Evolutionary conservation across 1,140 invertebrate species (phyloP), one percentile per base, ranked within the genome.

Genomic region (Habropoda laboriosa): DNA sequence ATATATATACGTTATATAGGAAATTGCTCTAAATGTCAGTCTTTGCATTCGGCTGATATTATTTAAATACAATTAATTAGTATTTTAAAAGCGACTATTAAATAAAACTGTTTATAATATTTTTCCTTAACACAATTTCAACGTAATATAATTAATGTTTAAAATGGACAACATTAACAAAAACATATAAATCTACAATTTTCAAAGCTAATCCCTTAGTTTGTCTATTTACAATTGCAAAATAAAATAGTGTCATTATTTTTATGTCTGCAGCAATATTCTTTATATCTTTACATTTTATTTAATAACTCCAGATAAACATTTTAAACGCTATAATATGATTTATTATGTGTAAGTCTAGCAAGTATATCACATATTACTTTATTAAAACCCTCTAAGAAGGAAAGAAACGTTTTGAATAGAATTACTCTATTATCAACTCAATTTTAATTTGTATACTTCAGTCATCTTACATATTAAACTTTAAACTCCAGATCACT

Each of bases 401-500:
- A 66, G 35, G 42, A 57, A 76, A 21, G 38, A 13, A 42, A 16
- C 60, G 16, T 55, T 79, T 71, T 63, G 6, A 57, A 42, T 82
- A 58, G 42, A 55, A 49, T 77, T 77, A 61, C 13, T 51, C 24
- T 75, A 68, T 79, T 30, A 1, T 73, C 32, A 32, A 57, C n/a
- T 70, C 2, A 55, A 78, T 58, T 53, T 53, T 60, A 30, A 72
- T 49, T 63, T 71, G 49, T 42, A 45, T 55, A 35, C 40, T 66
- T 49, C 21, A 49, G 38, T 55, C 18, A 38, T 60, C 49, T 80
- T 73, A 71, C 45, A 61, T 68, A 49, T 86, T 81, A 88, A 74
- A 67, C 45, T 80, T 87, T 83, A 75, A 86, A 84, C 42, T 81
- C 83, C 40, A 82, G 57, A 53, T 55, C 72, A 76, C 73, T 81